These are phyloP conservation scores for Nudaria mundana DNA, from an alignment of 2,888 invertebrate species.

Conservation along the genomic window DNA sequence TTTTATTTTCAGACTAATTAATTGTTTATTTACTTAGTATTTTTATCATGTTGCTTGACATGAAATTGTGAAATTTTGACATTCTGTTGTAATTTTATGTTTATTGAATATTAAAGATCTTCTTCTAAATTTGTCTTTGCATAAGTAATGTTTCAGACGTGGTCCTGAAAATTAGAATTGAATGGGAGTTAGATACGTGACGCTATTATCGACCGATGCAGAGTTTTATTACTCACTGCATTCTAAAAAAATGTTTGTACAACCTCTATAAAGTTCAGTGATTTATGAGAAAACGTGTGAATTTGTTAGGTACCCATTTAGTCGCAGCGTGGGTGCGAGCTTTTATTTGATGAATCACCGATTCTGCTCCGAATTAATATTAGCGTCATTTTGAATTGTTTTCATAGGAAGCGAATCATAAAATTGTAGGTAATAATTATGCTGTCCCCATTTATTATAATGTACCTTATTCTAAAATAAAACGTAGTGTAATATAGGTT, in stretches of 20 bases:
- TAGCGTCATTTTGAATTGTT: slow-evolving; percentile 33
- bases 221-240: slow-evolving; percentile 35
- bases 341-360: slow-evolving; percentile 45
- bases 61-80: too few relatives aligned
- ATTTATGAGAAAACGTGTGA: slow-evolving; percentile 39
- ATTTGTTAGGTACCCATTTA: slow-evolving; percentile 18
- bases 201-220: slow-evolving; percentile 23
- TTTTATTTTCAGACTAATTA: too few relatives aligned
- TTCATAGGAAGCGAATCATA: slow-evolving; percentile 13
- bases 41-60: too few relatives aligned
- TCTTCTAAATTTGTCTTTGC: too few relatives aligned
- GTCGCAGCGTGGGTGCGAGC: slow-evolving; percentile 39
- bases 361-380: slow-evolving; percentile 39
- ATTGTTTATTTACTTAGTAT: too few relatives aligned
- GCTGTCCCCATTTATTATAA: slow-evolving; percentile 24
- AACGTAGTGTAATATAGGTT: too few relatives aligned
- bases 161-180: slow-evolving; percentile 11
- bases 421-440: slow-evolving; percentile 9
- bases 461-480: too few relatives aligned
- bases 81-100: too few relatives aligned
- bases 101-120: too few relatives aligned
- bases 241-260: slow-evolving; percentile 40
- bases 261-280: slow-evolving; percentile 49
- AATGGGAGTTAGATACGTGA: slow-evolving; percentile 14
- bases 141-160: too few relatives aligned